These are phyloP conservation scores for Sylvicola fuscatus DNA, from an alignment of 2,888 invertebrate species.

Conservation along the genomic window DNA sequence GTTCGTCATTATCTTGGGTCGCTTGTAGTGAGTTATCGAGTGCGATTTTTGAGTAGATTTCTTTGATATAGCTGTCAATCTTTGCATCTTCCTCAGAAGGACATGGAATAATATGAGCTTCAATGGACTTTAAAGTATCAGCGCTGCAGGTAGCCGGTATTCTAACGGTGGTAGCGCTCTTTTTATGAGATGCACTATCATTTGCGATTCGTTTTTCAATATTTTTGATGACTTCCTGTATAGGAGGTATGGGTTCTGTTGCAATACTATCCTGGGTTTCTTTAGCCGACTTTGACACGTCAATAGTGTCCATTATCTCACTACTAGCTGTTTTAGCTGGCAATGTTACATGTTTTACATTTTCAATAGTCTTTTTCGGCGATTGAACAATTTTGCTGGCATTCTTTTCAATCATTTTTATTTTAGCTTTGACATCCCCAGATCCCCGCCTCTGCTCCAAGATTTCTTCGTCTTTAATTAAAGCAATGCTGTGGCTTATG, in stretches of 20 bases:
- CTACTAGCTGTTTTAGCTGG: conserved; percentile 20
- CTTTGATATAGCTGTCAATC: conserved; percentile 1
- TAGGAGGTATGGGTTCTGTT: conserved; percentile 13
- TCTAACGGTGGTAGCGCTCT: neutral
- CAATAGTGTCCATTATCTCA: neutral
- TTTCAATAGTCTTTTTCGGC: no score
- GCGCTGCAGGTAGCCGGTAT: no score
- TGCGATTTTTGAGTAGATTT: neutral
- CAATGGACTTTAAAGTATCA: conserved; percentile 7
- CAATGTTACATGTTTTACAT: no score
- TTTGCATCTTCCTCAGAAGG: neutral
- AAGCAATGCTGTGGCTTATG: conserved; percentile 9
- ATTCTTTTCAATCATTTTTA: conserved; percentile 31
- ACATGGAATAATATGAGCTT: conserved; percentile 8
- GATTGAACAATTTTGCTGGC: conserved; percentile 12
- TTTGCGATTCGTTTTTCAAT: conserved; percentile 17
- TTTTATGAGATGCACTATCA: conserved; percentile 5
- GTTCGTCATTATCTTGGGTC: conserved; percentile 1
- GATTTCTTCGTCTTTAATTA: conserved; percentile 19
- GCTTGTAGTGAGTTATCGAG: no score
- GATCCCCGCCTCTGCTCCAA: conserved; percentile 21
- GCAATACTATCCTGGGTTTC: conserved; percentile 6
- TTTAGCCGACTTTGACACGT: conserved; percentile 4
- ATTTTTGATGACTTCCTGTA: conserved; percentile 17
- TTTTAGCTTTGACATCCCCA: conserved; percentile 33